Conservation (phyloP, 2,113 vertebrate species). For the Accipiter virgatus region DNA sequence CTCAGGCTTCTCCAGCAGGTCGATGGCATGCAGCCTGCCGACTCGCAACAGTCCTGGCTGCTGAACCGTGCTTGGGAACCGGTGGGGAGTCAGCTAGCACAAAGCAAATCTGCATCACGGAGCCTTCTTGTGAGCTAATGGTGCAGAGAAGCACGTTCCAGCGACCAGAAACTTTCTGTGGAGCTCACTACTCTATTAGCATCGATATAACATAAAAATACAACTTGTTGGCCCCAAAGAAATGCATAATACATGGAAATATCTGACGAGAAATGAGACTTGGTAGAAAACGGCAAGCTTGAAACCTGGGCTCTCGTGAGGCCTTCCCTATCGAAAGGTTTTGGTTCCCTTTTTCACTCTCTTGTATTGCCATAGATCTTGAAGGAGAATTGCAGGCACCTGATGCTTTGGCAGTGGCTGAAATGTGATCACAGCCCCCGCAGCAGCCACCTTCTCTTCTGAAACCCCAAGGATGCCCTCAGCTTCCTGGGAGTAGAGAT, state of each 20-base stretch:
- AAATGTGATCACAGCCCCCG: background rate
- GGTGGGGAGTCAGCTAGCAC: background rate
- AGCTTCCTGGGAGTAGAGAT: background rate
- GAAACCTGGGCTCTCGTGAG: background rate
- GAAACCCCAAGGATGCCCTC: background rate
- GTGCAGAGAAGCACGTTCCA: background rate
- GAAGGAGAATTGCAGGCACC: background rate
- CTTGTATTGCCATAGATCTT: background rate
- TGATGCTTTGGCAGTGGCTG: background rate
- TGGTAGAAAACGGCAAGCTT: background rate
- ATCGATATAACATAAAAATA: background rate
- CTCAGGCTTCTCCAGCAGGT: background rate
- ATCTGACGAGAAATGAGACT: background rate
- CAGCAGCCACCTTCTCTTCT: background rate
- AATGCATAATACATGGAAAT: background rate
- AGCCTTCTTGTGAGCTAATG: background rate
- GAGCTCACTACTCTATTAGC: background rate
- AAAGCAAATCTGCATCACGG: background rate
- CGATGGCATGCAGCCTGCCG: background rate
- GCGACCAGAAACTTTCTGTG: background rate
- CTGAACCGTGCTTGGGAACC: background rate
- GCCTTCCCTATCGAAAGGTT: background rate
- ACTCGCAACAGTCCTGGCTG: no score
- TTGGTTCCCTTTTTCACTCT: slow-evolving; percentile 34
- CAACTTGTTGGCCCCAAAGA: background rate